A percentile compares a stretch with the other conserved stretches of the same genome.
phyloP scores from a whole-genome alignment of 1,140 invertebrate species.

The Caenorhabditis inopinata region DNA sequence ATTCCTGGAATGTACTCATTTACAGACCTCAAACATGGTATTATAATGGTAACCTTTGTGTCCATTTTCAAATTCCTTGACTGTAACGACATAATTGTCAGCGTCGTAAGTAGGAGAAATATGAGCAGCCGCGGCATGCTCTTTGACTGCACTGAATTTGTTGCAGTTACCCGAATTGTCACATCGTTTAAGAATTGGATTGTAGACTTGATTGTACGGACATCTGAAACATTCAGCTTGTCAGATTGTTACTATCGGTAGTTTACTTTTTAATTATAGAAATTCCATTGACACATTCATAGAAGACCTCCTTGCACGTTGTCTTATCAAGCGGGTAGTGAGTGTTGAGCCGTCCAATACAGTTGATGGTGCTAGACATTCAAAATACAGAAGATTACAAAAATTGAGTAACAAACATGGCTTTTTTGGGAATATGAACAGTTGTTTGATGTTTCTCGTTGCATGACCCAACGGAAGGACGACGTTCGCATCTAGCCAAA shows the following conservation, averaged over 20 bases:
- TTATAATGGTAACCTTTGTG: not conserved
- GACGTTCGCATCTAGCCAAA: not conserved
- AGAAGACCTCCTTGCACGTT: not conserved
- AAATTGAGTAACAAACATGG: not conserved
- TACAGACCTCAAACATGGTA: not conserved
- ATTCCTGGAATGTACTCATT: not conserved
- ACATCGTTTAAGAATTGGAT: not conserved
- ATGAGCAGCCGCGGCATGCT: not conserved
- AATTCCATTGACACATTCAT: not conserved
- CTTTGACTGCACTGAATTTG: not conserved
- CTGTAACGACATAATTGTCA: not conserved
- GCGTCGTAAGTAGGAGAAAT: not conserved
- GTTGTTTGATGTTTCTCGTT: not conserved
- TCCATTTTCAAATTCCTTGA: conserved; percentile 12
- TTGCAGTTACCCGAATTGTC: not conserved
- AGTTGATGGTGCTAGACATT: not conserved
- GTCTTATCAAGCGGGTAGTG: not conserved
- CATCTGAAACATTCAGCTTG: not conserved
- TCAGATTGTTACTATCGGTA: not conserved
- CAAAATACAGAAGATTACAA: not conserved
- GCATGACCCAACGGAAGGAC: not conserved
- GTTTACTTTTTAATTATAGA: not conserved
- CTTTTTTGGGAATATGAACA: not conserved
- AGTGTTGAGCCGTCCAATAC: not conserved
- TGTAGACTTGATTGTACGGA: not conserved